A percentile compares a stretch with the other conserved stretches of the same genome.
Evolutionary conservation across 2,888 invertebrate genomes (phyloP).

Genomic region (Steinernema scapterisci): DNA sequence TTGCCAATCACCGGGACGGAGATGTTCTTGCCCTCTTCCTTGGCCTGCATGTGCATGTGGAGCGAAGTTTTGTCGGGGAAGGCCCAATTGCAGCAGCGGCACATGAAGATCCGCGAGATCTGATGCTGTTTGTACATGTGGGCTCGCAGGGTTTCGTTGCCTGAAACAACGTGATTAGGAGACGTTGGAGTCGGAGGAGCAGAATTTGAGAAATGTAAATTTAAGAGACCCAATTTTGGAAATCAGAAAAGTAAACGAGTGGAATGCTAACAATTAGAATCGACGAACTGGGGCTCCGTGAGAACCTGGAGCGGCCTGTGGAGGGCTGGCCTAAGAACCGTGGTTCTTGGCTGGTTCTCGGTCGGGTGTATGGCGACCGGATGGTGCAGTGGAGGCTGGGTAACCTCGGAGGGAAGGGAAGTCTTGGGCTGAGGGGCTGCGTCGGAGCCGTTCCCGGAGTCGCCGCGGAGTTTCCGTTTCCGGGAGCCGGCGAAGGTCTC

Average conservation of each 20-base stretch:
- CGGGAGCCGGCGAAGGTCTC: conserved; percentile 56
- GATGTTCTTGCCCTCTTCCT: conserved; percentile 34
- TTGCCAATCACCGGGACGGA: conserved; percentile 31
- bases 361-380: conserved; percentile 14
- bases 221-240: neutral
- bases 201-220: neutral
- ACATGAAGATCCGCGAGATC: conserved; percentile 64
- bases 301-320: conserved; percentile 24
- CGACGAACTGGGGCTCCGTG: conserved; percentile 7
- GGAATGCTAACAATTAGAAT: conserved; percentile 18
- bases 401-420: neutral
- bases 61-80: conserved; percentile 63
- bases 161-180: conserved; percentile 43
- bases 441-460: neutral
- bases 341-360: neutral
- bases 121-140: conserved; percentile 64
- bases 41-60: conserved; percentile 58
- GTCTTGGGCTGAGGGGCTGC: neutral
- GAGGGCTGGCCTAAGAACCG: conserved; percentile 14
- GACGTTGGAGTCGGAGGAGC: too few species aligned
- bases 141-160: conserved; percentile 62
- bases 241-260: neutral
- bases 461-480: conserved; percentile 56
- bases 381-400: neutral
- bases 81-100: conserved; percentile 66